Evolutionary conservation across 1,140 invertebrate genomes (phyloP).

Genomic region (Drosophila prosaltans): DNA sequence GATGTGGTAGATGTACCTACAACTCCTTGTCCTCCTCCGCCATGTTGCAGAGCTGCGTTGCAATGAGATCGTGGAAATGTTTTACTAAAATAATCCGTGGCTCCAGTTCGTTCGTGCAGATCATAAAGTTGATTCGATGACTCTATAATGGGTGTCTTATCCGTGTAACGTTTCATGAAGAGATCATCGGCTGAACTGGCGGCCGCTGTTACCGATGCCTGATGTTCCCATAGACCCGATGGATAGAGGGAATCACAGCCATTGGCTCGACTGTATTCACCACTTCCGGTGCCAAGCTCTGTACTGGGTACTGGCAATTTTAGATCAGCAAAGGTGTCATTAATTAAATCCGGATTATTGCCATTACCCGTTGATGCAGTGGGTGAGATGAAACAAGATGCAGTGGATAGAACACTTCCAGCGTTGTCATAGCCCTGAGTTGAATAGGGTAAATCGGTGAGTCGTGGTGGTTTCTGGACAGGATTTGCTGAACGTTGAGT

Average conservation of each 20-base stretch:
- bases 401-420: conserved; percentile 86
- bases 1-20: conserved; percentile 64
- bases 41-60: conserved; percentile 42
- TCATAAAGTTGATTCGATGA: conserved; percentile 69
- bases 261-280: conserved; percentile 88
- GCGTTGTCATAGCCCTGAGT: conserved; percentile 86
- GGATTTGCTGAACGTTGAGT: conserved; percentile 86
- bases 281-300: conserved; percentile 83
- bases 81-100: conserved; percentile 84
- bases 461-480: conserved; percentile 87
- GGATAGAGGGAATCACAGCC: conserved; percentile 88
- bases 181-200: conserved; percentile 83
- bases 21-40: background rate
- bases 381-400: conserved; percentile 87
- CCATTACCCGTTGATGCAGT: conserved; percentile 86
- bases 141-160: conserved; percentile 90
- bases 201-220: conserved; percentile 48
- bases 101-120: conserved; percentile 70
- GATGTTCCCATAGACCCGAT: conserved; percentile 87
- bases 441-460: conserved; percentile 87
- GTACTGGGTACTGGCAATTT: conserved; percentile 48
- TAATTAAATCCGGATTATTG: conserved; percentile 92
- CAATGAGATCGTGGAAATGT: conserved; percentile 84
- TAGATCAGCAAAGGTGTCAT: conserved; percentile 87
- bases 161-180: conserved; percentile 86